These are phyloP conservation scores for Heliconius erato DNA, from an alignment of 2,888 invertebrate species.

Conservation along the genomic window DNA sequence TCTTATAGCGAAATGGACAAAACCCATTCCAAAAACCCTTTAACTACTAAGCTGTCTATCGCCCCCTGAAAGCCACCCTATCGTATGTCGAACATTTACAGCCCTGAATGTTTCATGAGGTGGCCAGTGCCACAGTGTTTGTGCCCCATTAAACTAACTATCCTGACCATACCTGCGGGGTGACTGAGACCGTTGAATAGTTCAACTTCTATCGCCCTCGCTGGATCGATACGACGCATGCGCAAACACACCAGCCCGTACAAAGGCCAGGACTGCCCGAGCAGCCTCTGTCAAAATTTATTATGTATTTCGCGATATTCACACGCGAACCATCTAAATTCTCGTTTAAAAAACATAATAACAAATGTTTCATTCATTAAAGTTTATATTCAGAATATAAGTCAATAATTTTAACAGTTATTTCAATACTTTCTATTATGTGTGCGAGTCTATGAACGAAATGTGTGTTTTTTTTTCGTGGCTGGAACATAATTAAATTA, in stretches of 20 bases:
- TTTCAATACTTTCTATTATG: conserved; percentile 28
- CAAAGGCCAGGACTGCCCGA: conserved; percentile 75
- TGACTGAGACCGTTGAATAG: conserved; percentile 51
- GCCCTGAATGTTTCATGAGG: conserved; percentile 53
- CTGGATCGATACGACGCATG: conserved; percentile 80
- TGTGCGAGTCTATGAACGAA: conserved; percentile 45
- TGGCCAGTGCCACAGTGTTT: conserved; percentile 41
- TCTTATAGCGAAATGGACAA: background rate
- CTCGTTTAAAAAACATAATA: conserved; percentile 20
- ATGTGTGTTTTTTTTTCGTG: conserved; percentile 62
- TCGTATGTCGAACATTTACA: conserved; percentile 40
- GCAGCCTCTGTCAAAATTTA: conserved; percentile 79
- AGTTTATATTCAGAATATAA: conserved; percentile 14
- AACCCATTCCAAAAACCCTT: background rate
- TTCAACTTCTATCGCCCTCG: conserved; percentile 48
- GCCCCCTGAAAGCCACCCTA: conserved; percentile 15
- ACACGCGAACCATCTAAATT: conserved; percentile 57
- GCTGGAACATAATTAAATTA: conserved; percentile 60
- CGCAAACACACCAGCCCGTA: conserved; percentile 67
- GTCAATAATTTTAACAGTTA: conserved; percentile 29
- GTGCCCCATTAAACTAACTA: conserved; percentile 46
- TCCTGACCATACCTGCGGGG: conserved; percentile 50
- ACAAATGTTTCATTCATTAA: conserved; percentile 11
- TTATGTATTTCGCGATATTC: conserved; percentile 66
- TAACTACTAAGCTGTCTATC: conserved; percentile 8